Percentiles rank a stretch among this genome's conserved stretches.
Conservation (phyloP, 2,888 invertebrate genomes). For the Aleiodes leptofemur region DNA sequence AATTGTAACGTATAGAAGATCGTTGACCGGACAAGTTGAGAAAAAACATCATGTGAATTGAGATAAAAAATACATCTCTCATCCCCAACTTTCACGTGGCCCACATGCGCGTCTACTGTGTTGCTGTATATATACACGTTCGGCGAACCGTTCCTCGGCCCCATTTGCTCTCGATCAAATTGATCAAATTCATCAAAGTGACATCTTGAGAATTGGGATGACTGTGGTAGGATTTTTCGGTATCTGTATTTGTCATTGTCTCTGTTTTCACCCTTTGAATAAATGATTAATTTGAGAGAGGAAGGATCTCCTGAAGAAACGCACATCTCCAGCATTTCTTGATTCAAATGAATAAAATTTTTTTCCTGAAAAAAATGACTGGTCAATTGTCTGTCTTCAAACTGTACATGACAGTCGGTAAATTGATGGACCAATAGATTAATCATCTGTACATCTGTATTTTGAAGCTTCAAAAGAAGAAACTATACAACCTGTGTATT, state of each 20-base stretch:
- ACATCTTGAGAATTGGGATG: neutral
- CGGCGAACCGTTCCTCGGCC: constrained; percentile 52
- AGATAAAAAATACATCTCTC: constrained; percentile 48
- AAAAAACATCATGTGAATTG: constrained; percentile 10
- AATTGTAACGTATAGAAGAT: no score
- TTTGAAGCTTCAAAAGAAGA: no score
- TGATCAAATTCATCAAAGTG: constrained; percentile 46
- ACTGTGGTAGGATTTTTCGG: neutral
- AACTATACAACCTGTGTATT: no score
- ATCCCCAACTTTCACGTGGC: constrained; percentile 71
- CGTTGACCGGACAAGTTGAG: constrained; percentile 2
- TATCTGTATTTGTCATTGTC: neutral
- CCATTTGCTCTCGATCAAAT: constrained; percentile 48
- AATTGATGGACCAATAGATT: no score
- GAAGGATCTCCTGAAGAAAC: no score
- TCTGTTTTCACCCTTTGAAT: neutral
- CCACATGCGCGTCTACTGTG: constrained; percentile 63
- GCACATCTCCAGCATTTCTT: no score
- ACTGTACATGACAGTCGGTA: no score
- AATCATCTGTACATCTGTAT: no score
- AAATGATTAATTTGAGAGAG: no score
- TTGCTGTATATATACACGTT: constrained; percentile 48
- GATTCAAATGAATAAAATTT: no score
- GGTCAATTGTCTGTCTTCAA: no score
- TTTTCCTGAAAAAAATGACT: no score